These are phyloP conservation scores for Priapulus caudatus DNA, from an alignment of 2,888 invertebrate species.

Conservation along the genomic window DNA sequence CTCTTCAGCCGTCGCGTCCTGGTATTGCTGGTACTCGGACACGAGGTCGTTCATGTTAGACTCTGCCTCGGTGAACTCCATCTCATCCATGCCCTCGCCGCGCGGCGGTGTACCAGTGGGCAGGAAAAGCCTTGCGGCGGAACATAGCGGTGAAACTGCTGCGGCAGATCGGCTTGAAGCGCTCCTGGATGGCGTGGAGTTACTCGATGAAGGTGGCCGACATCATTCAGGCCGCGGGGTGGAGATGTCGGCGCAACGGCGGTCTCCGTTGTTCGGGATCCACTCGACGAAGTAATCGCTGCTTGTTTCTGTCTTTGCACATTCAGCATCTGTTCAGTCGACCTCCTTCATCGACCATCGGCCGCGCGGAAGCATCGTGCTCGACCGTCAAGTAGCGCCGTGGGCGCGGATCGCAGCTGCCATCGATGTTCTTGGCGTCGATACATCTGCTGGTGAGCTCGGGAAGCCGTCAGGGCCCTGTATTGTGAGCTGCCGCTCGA, in stretches of 20 bases:
- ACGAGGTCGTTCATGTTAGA: too few relatives aligned
- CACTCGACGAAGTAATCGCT: too few relatives aligned
- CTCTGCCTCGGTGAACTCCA: too few relatives aligned
- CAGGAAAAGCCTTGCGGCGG: constrained; percentile 86
- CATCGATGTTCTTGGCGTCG: constrained; percentile 37
- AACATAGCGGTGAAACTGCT: too few relatives aligned
- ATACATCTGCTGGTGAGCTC: constrained; percentile 37
- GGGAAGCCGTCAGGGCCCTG: constrained; percentile 34
- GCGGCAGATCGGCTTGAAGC: too few relatives aligned
- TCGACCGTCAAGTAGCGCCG: constrained; percentile 35
- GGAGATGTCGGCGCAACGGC: constrained; percentile 38
- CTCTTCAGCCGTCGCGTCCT: constrained; percentile 16
- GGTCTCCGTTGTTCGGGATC: constrained; percentile 37
- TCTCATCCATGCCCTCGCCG: constrained; percentile 95
- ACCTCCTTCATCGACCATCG: constrained; percentile 36
- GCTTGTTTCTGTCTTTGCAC: constrained; percentile 35
- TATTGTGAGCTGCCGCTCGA: constrained; percentile 30
- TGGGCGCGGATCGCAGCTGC: constrained; percentile 34
- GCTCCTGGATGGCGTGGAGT: constrained; percentile 18
- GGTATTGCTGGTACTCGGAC: constrained; percentile 23
- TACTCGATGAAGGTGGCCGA: constrained; percentile 34
- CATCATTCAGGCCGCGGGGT: constrained; percentile 35
- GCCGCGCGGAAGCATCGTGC: constrained; percentile 33
- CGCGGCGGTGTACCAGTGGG: constrained; percentile 96
- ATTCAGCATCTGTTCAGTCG: constrained; percentile 36